Evolutionary conservation across 2,113 vertebrate genomes (phyloP), one percentile per base, ranked within the genome.

Genomic region (Saccopteryx bilineata): DNA sequence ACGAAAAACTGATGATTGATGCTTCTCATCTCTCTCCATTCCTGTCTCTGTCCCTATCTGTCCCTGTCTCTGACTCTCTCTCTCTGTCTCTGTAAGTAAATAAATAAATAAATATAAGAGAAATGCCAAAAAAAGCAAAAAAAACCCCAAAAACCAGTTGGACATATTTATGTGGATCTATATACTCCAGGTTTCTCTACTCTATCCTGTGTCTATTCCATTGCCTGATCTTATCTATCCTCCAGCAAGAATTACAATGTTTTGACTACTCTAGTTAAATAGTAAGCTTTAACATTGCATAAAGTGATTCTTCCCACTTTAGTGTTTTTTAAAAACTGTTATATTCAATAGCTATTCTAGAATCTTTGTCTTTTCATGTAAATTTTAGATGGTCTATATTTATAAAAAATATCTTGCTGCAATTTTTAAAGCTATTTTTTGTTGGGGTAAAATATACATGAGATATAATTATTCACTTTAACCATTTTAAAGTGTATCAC

Each of bases 281-380:
- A 84, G 28, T 31, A 80, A 93, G 71, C 2, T n/a, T 80, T 31
- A 87, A 93, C 48, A 52, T 2, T 72, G 28, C 4, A 46, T 11
- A 89, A 9, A 68, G 6, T n/a, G 21, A 72, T 48, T 89, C 56
- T 26, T 95, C 14, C 7, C 19, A 93, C 24, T 65, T 74, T 68
- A 94, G 39, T 74, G n/a, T 11, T 85, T 74, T 81, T 90, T 79
- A 14, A 94, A 79, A 97, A 94, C 19, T 52, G 21, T 89, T 80
- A 81, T 39, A 39, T 39, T 39, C 39, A 39, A 39, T 0, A 82
- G 23, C 68, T 89, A 90, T 69, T 56, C 7, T 75, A 87, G 71
- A 94, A 92, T 58, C 52, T 95, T 60, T 85, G 52, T 33, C 28
- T 72, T 89, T 81, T 94, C 50, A 31, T 60, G 76, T n/a, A 88